A percentile compares a stretch with the other conserved stretches of the same genome.
Evolutionary conservation across 2,888 invertebrate species (phyloP).

Genomic region (Dryobotodes eremita): DNA sequence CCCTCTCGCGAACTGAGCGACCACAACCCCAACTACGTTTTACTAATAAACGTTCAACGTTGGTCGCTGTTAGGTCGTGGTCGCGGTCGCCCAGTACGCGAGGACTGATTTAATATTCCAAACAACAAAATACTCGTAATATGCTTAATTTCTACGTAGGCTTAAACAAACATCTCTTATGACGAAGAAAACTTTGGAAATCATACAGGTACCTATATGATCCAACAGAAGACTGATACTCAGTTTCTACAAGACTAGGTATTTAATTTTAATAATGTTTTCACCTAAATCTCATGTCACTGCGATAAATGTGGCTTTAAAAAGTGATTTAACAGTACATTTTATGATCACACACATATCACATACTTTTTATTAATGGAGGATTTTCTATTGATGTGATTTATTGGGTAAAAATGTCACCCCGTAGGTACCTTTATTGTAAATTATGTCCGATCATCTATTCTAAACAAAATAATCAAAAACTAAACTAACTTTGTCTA

Average conservation of each 20-base stretch:
- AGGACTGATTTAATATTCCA: conserved; percentile 10
- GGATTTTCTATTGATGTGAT: not conserved
- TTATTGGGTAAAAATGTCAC: not conserved
- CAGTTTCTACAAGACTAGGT: not conserved
- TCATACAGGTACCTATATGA: not conserved
- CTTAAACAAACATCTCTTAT: conserved; percentile 64
- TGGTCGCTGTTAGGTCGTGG: not conserved
- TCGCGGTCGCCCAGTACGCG: too few relatives aligned
- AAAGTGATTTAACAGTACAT: not conserved
- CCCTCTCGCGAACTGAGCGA: not conserved
- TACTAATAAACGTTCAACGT: not conserved
- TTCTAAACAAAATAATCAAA: conserved; percentile 22
- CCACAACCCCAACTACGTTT: not conserved
- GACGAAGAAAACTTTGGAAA: conserved; percentile 39
- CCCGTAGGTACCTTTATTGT: not conserved
- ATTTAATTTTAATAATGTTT: not conserved
- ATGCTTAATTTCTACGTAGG: conserved; percentile 62
- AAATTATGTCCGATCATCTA: conserved; percentile 11
- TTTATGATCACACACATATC: not conserved
- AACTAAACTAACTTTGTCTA: conserved; percentile 7
- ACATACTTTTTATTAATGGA: not conserved
- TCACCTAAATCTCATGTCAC: not conserved
- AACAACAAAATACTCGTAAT: conserved; percentile 56
- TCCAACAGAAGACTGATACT: conserved; percentile 1
- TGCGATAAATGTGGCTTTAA: too few relatives aligned